Base-by-base conservation (phyloP, 2,888 invertebrate species). In the Fragum sueziense region DNA sequence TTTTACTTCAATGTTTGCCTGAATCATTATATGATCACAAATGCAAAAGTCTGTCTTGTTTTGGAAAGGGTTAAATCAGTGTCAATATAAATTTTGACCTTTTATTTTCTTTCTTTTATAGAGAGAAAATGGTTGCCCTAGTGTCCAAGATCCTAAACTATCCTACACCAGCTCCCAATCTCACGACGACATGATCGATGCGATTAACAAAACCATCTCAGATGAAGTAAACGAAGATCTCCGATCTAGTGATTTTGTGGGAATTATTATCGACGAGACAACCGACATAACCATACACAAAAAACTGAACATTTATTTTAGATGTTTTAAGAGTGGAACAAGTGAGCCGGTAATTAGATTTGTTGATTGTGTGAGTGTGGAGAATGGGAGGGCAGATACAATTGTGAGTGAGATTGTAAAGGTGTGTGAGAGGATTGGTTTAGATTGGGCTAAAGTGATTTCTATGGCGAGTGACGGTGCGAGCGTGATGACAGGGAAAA, bases 401-500 rank as follows among this genome's bases (percentile, higher is more conserved):
- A 57, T 79, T 3, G 79, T 79, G 0, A 51, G 27, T 47, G 76
- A 74, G 29, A 71, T 83, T 37, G 57, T 61, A 20, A 62, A 37
- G n/a, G 22, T 62, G 22, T 79, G 72, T 68, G 31, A 17, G 22
- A 65, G 27, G 4, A 17, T 71, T 27, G 70, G 79, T 25, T 33
- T 79, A 9, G 71, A 75, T 41, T 59, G 70, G 75, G 7, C 47
- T 20, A 71, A 68, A 47, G 72, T 79, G 3, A 61, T 75, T 17
- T 79, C 79, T 14, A 75, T 75, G 75, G 71, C 79, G 7, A 82
- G 78, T 74, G 80, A 80, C 72, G 79, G 79, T n/a, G 78, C 75
- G 4, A 34, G 25, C 9, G 75, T 82, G 0, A 77, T 82, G 82
- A 77, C 68, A 0, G 82, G 79, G n/a, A 61, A 37, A 22, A 67